A percentile compares a stretch with the other conserved stretches of the same genome.
phyloP scores from a whole-genome alignment of 2,113 vertebrate species.

The Diglossa brunneiventris region DNA sequence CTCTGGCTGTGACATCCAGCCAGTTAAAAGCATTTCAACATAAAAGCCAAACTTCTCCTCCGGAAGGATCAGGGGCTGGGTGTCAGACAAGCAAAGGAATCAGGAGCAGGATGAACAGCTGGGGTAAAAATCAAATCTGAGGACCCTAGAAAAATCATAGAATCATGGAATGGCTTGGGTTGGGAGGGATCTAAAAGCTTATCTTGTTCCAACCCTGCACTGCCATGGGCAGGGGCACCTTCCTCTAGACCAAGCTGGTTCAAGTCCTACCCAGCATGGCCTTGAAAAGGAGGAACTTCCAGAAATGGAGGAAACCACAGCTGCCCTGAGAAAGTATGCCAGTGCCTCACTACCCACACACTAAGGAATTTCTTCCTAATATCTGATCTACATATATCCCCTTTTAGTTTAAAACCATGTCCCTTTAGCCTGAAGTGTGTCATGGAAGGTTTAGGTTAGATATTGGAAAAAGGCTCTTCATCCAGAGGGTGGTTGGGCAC shows the following conservation, averaged over 20 bases:
- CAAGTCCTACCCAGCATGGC: not conserved
- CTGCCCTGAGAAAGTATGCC: not conserved
- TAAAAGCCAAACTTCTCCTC: not conserved
- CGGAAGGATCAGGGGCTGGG: rapidly evolving
- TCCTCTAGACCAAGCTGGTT: not conserved
- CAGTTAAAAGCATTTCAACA: not conserved
- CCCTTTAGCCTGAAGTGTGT: not conserved
- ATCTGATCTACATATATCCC: not conserved
- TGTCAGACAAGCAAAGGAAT: not conserved
- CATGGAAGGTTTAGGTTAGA: not conserved
- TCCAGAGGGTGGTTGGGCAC: not conserved
- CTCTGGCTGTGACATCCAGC: not conserved
- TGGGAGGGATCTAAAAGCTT: not conserved
- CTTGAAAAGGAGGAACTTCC: not conserved
- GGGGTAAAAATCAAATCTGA: not conserved
- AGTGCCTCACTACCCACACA: not conserved
- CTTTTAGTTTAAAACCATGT: not conserved
- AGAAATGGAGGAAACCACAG: not conserved
- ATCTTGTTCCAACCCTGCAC: not conserved
- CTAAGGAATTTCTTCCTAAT: not conserved
- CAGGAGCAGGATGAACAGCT: not conserved
- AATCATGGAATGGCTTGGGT: not conserved
- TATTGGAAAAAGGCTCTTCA: not conserved
- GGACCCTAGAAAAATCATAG: not conserved
- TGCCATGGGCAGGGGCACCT: not conserved